Percentiles rank a stretch among this genome's conserved stretches.
Evolutionary conservation across 2,797 vertebrate species (phyloP).

Genomic region (Sebastes itinus): DNA sequence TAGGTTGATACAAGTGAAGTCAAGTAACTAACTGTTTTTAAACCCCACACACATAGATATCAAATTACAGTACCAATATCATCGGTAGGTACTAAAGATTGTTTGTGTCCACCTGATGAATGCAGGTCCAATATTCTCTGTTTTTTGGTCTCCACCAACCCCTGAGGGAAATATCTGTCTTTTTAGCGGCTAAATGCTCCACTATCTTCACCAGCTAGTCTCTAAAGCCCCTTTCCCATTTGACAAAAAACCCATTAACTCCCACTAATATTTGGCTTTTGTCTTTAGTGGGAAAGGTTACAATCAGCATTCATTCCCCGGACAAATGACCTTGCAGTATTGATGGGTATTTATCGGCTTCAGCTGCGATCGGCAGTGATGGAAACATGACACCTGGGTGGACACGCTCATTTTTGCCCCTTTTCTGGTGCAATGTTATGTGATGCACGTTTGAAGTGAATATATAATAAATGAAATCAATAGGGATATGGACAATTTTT

Average conservation of each 20-base stretch:
- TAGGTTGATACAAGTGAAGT: background rate
- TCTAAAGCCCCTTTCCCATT: background rate
- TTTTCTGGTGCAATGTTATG: background rate
- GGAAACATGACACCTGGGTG: background rate
- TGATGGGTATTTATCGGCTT: background rate
- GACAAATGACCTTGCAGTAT: background rate
- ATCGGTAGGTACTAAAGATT: background rate
- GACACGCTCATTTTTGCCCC: background rate
- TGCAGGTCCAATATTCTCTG: background rate
- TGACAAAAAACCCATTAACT: background rate
- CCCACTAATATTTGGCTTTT: background rate
- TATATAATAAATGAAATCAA: background rate
- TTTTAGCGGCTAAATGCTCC: background rate
- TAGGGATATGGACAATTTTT: background rate
- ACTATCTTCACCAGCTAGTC: background rate
- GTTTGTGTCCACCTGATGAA: background rate
- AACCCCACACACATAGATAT: background rate
- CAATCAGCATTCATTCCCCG: background rate
- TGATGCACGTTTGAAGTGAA: background rate
- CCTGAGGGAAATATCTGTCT: too few relatives aligned
- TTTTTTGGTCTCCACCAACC: too few relatives aligned
- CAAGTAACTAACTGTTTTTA: background rate
- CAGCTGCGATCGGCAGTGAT: background rate
- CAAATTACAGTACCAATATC: background rate
- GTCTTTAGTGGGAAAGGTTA: background rate